A percentile compares a stretch with the other conserved stretches of the same genome.
phyloP scores from a whole-genome alignment of 2,888 invertebrate species.

The Amphipoea lucens region DNA sequence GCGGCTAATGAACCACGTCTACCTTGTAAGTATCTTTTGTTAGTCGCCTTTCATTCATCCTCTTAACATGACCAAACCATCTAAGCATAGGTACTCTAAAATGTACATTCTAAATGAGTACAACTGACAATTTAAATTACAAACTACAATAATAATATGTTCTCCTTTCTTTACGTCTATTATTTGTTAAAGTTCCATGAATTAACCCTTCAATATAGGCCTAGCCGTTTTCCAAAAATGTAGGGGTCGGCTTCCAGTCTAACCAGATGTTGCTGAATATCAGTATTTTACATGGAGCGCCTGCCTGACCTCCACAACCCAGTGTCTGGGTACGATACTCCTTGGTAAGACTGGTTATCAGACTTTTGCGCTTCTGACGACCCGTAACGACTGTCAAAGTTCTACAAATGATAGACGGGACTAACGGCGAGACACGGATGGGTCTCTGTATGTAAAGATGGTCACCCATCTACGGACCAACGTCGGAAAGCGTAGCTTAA shows the following conservation, averaged over 20 bases:
- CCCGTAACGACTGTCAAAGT: background rate
- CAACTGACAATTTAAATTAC: background rate
- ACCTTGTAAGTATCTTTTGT: background rate
- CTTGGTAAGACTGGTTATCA: too few species aligned
- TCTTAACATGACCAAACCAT: background rate
- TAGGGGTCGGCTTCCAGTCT: too few species aligned
- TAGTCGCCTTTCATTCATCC: background rate
- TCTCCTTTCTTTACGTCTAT: background rate
- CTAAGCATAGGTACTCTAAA: background rate
- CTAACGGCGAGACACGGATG: too few species aligned
- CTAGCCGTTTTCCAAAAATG: too few species aligned
- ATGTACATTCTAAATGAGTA: background rate
- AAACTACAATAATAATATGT: background rate
- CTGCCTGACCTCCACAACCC: too few species aligned
- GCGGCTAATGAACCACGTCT: background rate
- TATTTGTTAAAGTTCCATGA: conserved; percentile 23
- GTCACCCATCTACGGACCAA: background rate
- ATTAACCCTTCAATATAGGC: conserved; percentile 3
- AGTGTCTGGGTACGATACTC: too few species aligned
- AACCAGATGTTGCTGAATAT: too few species aligned
- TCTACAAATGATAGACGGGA: background rate
- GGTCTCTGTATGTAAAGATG: too few species aligned
- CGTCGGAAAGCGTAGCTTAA: background rate
- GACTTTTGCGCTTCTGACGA: too few species aligned
- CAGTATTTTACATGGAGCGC: too few species aligned